phyloP scores from a whole-genome alignment of 2,888 invertebrate species.

The Noctuana brunneofusca region DNA sequence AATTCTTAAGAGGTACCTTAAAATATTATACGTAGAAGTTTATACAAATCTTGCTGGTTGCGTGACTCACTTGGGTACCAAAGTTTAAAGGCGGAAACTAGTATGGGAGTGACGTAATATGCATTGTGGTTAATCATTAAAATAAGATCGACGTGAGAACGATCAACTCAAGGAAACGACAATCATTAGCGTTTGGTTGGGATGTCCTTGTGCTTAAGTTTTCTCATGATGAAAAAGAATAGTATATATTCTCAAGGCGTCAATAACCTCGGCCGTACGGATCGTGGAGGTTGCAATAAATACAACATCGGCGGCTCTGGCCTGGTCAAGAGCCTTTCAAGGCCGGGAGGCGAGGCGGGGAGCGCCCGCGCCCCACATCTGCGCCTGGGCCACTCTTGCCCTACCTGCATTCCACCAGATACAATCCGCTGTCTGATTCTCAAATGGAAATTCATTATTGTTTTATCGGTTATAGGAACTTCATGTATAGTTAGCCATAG shows the following conservation, averaged over 20 bases:
- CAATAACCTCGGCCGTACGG: constrained; percentile 81
- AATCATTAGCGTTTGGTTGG: constrained; percentile 53
- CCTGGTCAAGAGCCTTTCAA: constrained; percentile 83
- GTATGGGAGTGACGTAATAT: constrained; percentile 78
- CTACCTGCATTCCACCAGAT: constrained; percentile 68
- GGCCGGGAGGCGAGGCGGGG: constrained; percentile 80
- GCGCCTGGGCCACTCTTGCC: constrained; percentile 65
- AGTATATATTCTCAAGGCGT: constrained; percentile 61
- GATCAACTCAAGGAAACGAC: constrained; percentile 73
- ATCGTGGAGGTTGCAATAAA: constrained; percentile 82
- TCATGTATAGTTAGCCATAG: background rate
- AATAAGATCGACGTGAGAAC: constrained; percentile 78
- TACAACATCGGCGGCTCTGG: constrained; percentile 77
- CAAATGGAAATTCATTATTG: constrained; percentile 1
- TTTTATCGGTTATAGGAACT: background rate
- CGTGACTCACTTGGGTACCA: constrained; percentile 78
- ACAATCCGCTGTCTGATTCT: constrained; percentile 47
- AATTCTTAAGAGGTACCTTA: constrained; percentile 2
- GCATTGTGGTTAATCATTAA: constrained; percentile 78
- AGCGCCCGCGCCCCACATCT: constrained; percentile 72
- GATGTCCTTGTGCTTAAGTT: constrained; percentile 52
- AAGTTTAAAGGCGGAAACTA: constrained; percentile 79
- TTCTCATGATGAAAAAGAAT: constrained; percentile 69
- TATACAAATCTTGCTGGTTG: constrained; percentile 67
- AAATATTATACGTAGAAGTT: constrained; percentile 21